Base-by-base conservation (phyloP, 2,888 invertebrate genomes). In the Chaitophorus viminalis region DNA sequence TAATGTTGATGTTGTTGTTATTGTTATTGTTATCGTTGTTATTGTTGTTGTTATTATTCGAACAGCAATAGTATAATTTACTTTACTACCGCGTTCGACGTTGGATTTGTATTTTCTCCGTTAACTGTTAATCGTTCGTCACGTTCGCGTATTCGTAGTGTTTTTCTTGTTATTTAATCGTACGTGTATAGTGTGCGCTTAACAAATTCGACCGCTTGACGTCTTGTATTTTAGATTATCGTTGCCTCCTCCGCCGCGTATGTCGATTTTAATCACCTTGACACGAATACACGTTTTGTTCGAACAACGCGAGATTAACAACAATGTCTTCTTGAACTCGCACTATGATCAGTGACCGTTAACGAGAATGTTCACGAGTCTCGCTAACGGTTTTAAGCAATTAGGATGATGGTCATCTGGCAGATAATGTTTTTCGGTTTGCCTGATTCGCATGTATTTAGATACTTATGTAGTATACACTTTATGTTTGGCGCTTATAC, bases 231-330 rank as follows among this genome's bases (percentile, higher is more conserved):
- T 74, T 6, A 4, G 36, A 21, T 75, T 5, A 21, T 14, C 39
- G 75, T 25, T 21, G 70, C 65, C 33, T 31, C 18, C 65, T 65
- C 75, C 75, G 75, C 76, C 84, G 77, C 85, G 77, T 77, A 72
- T 46, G 86, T 79, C 65, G 75, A 75, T 77, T 81, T 81, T 74
- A 65, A 81, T 87, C 81, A 87, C 87, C 87, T 87, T 87, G 87
- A 87, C 87, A 87, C 87, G 87, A 87, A 79, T 87, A 87, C 86
- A 79, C 52, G 77, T 85, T 78, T 85, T 54, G 79, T 17, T 65
- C 31, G 74, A 65, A 76, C 46, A 46, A 65, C 74, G 82, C 79
- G 36, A 60, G 29, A 52, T 29, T 33, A 54, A 60, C 36, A 54
- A 60, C 36, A 14, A 54, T 2, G 18, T 17, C 21, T 60, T 60